A percentile compares a stretch with the other conserved stretches of the same genome.
These are phyloP conservation scores for Epsilonema sp. DNA, from an alignment of 2,888 invertebrate genomes.

Conservation along the genomic window DNA sequence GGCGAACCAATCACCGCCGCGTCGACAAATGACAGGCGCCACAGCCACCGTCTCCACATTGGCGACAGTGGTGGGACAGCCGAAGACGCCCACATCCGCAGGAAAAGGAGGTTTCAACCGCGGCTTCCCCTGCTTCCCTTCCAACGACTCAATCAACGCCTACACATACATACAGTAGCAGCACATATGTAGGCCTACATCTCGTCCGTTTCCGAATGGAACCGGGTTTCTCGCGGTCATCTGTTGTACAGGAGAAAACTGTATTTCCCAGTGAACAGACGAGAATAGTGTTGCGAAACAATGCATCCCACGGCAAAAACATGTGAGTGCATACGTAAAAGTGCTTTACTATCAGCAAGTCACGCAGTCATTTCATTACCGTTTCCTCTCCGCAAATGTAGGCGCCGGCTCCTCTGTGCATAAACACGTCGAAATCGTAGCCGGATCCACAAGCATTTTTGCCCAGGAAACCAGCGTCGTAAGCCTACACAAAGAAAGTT, in stretches of 20 bases:
- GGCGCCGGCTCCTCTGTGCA: constrained; percentile 89
- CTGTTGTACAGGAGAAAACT: no score
- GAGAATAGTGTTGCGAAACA: not conserved
- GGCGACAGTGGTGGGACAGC: constrained; percentile 94
- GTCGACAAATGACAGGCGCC: constrained; percentile 80
- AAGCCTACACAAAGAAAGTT: constrained; percentile 43
- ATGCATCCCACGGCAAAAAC: not conserved
- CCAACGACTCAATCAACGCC: constrained; percentile 86
- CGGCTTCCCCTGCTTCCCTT: constrained; percentile 90
- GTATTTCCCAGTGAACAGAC: no score
- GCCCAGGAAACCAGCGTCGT: constrained; percentile 79
- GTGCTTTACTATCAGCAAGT: no score
- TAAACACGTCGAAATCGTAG: constrained; percentile 85
- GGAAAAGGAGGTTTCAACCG: constrained; percentile 97
- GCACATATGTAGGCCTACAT: no score
- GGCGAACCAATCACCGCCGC: constrained; percentile 89
- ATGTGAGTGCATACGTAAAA: no score
- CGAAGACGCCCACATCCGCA: constrained; percentile 88
- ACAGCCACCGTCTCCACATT: constrained; percentile 98
- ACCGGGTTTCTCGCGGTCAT: no score
- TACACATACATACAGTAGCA: no score
- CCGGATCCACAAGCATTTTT: constrained; percentile 88
- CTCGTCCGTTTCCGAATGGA: no score
- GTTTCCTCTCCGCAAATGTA: constrained; percentile 99
- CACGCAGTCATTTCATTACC: constrained; percentile 32